phyloP scores from a whole-genome alignment of 2,888 invertebrate species.

The Teleogryllus oceanicus region DNA sequence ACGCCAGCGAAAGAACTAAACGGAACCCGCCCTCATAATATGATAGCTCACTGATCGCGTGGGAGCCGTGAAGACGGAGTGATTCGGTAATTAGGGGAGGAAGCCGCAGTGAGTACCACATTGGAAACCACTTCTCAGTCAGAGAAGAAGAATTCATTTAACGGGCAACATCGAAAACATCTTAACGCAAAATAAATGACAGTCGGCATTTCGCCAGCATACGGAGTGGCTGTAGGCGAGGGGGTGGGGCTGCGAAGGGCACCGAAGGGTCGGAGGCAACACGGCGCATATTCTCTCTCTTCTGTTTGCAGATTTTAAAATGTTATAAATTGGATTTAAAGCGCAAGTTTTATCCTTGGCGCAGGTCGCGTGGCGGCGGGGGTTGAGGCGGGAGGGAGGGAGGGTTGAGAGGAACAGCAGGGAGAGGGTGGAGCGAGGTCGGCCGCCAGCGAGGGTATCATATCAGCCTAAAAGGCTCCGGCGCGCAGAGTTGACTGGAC shows the following conservation, averaged over 20 bases:
- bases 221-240: not conserved
- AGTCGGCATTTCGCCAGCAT: not conserved
- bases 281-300: not conserved
- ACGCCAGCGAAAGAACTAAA: too few species aligned
- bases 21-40: too few species aligned
- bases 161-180: not conserved
- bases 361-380: not conserved
- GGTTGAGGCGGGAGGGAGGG: not conserved
- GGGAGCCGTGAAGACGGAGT: too few species aligned
- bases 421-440: not conserved
- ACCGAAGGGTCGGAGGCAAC: not conserved
- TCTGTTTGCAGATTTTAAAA: conserved; percentile 1
- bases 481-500: conserved; percentile 28
- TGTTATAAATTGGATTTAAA: conserved; percentile 18
- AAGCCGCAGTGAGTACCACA: too few species aligned
- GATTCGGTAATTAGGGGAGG: too few species aligned
- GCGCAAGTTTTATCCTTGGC: not conserved
- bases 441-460: conserved; percentile 28
- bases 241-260: not conserved
- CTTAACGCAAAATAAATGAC: not conserved
- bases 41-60: too few species aligned
- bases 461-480: conserved; percentile 32
- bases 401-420: not conserved
- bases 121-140: too few species aligned
- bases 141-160: not conserved